These are phyloP conservation scores for Nymphicus hollandicus DNA, from an alignment of 2,113 vertebrate species.

Conservation along the genomic window DNA sequence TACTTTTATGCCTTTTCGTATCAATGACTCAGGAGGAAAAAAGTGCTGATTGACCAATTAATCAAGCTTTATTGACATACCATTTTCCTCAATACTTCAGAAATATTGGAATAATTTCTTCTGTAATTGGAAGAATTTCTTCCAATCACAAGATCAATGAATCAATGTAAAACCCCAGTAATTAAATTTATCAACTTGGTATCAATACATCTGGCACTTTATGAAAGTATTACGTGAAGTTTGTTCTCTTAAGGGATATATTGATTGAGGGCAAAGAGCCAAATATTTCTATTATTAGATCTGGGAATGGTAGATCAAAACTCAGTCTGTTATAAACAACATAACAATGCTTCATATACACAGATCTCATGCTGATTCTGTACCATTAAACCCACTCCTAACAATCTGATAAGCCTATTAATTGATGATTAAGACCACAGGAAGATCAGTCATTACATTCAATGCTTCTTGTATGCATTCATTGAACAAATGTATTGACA, in stretches of 20 bases:
- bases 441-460: slow-evolving; percentile 72
- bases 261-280: slow-evolving; percentile 65
- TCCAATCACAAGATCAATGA: slow-evolving; percentile 65
- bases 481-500: slow-evolving; percentile 48
- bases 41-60: slow-evolving; percentile 61
- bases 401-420: slow-evolving; percentile 74
- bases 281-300: slow-evolving; percentile 68
- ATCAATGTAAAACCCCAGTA: slow-evolving; percentile 67
- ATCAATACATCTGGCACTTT: slow-evolving; percentile 62
- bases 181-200: slow-evolving; percentile 65
- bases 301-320: slow-evolving; percentile 53
- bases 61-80: slow-evolving; percentile 52
- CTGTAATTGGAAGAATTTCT: slow-evolving; percentile 60
- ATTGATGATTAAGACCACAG: slow-evolving; percentile 73
- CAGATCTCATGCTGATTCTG: slow-evolving; percentile 72
- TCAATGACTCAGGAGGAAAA: slow-evolving; percentile 8
- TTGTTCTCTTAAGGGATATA: slow-evolving; percentile 60
- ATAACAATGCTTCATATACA: slow-evolving; percentile 58
- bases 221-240: slow-evolving; percentile 62
- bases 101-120: slow-evolving; percentile 60
- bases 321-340: slow-evolving; percentile 56
- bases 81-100: slow-evolving; percentile 57
- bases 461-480: slow-evolving; percentile 55
- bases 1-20: slow-evolving; percentile 42
- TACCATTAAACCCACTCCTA: slow-evolving; percentile 64